Percentiles rank a stretch among this genome's conserved stretches.
These are phyloP conservation scores for Plagodis dolabraria DNA, from an alignment of 2,888 invertebrate species.

Conservation along the genomic window DNA sequence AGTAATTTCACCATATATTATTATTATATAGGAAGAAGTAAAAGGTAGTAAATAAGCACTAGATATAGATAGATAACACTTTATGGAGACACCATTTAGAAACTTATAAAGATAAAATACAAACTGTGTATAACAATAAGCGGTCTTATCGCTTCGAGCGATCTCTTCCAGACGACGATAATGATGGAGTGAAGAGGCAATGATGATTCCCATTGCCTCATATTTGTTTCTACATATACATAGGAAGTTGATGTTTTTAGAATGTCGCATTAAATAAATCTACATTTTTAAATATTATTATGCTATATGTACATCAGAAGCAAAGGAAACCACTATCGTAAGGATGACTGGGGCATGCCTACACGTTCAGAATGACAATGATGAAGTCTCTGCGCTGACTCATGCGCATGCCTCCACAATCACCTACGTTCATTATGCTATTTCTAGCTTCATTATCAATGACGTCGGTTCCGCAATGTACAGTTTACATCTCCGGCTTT, in stretches of 20 bases:
- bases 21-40: too few relatives aligned
- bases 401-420: slow-evolving; percentile 58
- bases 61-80: too few relatives aligned
- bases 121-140: too few relatives aligned
- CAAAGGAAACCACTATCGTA: slow-evolving; percentile 40
- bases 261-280: not conserved
- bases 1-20: too few relatives aligned
- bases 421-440: slow-evolving; percentile 49
- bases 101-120: too few relatives aligned
- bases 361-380: slow-evolving; percentile 62
- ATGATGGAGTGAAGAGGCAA: too few relatives aligned
- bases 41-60: too few relatives aligned
- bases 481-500: slow-evolving; percentile 39
- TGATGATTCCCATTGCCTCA: too few relatives aligned
- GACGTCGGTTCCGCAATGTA: slow-evolving; percentile 28
- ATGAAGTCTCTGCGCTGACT: slow-evolving; percentile 48
- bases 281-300: not conserved
- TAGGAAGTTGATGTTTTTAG: slow-evolving; percentile 2
- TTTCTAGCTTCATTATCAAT: slow-evolving; percentile 43
- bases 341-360: slow-evolving; percentile 20
- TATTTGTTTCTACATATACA: not conserved
- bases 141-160: too few relatives aligned
- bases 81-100: too few relatives aligned
- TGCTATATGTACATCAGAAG: slow-evolving; percentile 16
- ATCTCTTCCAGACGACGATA: too few relatives aligned